phyloP scores from a whole-genome alignment of 1,140 invertebrate species.

The Protaetia brevitarsis region DNA sequence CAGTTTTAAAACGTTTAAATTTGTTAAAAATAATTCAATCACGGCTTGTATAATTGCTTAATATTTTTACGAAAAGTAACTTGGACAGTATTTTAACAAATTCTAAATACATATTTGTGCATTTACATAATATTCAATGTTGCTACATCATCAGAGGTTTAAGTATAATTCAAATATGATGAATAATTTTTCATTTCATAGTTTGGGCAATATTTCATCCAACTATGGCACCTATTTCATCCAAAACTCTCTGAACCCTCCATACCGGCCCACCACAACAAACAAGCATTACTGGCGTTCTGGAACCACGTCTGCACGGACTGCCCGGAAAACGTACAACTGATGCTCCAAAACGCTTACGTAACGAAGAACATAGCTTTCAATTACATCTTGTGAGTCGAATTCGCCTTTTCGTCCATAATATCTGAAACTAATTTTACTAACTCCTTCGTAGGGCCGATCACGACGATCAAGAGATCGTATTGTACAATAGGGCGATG shows the following conservation, averaged over 20 bases:
- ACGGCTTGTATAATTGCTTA: too few relatives aligned
- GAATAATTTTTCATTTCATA: too few relatives aligned
- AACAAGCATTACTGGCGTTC: constrained; percentile 86
- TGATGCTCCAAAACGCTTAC: constrained; percentile 78
- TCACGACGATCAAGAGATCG: constrained; percentile 92
- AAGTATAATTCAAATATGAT: too few relatives aligned
- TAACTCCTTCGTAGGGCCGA: constrained; percentile 69
- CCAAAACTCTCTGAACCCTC: constrained; percentile 92
- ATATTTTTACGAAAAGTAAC: too few relatives aligned
- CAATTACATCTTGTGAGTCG: constrained; percentile 91
- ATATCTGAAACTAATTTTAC: too few relatives aligned
- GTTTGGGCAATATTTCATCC: constrained; percentile 85
- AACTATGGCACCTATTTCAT: constrained; percentile 92
- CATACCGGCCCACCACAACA: constrained; percentile 92
- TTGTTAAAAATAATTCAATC: too few relatives aligned
- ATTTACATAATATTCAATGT: too few relatives aligned
- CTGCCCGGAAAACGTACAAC: constrained; percentile 87
- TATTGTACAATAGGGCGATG: constrained; percentile 90
- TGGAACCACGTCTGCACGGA: constrained; percentile 91
- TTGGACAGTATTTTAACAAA: too few relatives aligned
- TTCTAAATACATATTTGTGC: too few relatives aligned
- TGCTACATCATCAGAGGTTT: too few relatives aligned
- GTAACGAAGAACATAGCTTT: constrained; percentile 92
- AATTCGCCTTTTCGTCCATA: constrained; percentile 18
- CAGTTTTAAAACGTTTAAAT: too few relatives aligned